Conservation (phyloP, 2,113 vertebrate species). For the Platysternon megacephalum region DNA sequence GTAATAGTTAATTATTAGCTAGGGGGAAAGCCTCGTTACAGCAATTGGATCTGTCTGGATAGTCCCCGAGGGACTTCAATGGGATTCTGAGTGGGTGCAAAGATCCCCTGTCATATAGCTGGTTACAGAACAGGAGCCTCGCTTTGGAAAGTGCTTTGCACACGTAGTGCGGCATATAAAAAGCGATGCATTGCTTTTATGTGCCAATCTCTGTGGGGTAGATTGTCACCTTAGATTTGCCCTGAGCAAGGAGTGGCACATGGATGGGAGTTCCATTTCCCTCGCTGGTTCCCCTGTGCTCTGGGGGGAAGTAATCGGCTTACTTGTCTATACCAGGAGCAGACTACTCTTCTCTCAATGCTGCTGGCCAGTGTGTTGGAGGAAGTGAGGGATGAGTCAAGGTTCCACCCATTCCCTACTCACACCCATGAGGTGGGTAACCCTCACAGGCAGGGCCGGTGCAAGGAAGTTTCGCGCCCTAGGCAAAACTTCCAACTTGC, state of each 20-base stretch:
- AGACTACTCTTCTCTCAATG: neutral
- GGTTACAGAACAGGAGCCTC: neutral
- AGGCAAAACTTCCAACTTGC: too few relatives aligned
- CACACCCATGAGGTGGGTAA: neutral
- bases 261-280: neutral
- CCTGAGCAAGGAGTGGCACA: neutral
- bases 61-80: neutral
- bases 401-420: neutral
- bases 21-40: neutral
- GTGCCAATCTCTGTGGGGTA: neutral
- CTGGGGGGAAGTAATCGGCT: neutral
- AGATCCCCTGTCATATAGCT: neutral
- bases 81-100: neutral
- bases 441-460: conserved; percentile 2
- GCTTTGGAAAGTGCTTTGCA: neutral
- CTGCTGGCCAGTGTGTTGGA: neutral
- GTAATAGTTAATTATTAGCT: neutral
- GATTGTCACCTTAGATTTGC: neutral
- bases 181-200: neutral
- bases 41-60: neutral
- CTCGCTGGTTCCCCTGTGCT: neutral
- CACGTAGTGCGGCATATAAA: neutral
- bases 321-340: neutral
- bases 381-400: neutral
- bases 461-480: too few relatives aligned